Percentiles rank a stretch among this genome's conserved stretches.
Evolutionary conservation across 2,888 invertebrate genomes (phyloP).

Genomic region (Erebia epiphron): DNA sequence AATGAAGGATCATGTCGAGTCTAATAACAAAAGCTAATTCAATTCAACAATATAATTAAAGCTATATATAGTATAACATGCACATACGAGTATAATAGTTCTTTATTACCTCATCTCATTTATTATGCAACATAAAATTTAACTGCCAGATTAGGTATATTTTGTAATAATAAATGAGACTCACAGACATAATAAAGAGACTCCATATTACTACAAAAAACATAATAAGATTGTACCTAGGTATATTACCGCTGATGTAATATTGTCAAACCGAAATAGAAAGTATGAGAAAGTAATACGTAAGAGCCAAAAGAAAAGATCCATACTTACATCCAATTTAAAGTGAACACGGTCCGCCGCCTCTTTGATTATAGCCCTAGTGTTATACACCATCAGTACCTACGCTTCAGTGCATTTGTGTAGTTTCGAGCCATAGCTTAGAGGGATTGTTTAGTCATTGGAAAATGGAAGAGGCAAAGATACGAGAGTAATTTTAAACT

Average conservation of each 20-base stretch:
- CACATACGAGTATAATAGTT: too few relatives aligned
- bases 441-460: constrained; percentile 1
- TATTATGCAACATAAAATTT: too few relatives aligned
- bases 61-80: too few relatives aligned
- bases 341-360: constrained; percentile 10
- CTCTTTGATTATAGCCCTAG: constrained; percentile 4
- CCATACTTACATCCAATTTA: constrained; percentile 10
- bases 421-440: background rate
- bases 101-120: too few relatives aligned
- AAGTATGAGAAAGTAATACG: constrained; percentile 14
- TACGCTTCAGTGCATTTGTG: constrained; percentile 13
- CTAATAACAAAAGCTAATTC: too few relatives aligned
- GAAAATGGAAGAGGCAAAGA: background rate
- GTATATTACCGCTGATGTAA: background rate
- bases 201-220: too few relatives aligned
- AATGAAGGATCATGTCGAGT: too few relatives aligned
- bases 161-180: too few relatives aligned
- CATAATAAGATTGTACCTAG: too few relatives aligned
- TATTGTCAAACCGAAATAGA: background rate
- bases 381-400: constrained; percentile 8
- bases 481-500: background rate
- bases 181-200: too few relatives aligned
- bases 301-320: constrained; percentile 13
- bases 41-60: too few relatives aligned
- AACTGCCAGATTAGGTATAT: too few relatives aligned